phyloP scores from a whole-genome alignment of 2,888 invertebrate genomes.

The Anodontia alba region DNA sequence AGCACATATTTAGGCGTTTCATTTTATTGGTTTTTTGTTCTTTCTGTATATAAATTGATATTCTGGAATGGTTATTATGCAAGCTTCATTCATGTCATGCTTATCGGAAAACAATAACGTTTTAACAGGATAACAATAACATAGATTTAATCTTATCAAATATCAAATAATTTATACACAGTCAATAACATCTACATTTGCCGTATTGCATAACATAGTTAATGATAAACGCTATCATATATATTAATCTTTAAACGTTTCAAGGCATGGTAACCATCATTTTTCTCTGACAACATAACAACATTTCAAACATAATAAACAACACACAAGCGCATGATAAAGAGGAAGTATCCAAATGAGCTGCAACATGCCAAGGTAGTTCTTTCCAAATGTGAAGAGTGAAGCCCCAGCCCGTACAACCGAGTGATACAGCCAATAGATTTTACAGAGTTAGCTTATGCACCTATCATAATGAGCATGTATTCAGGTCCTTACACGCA shows the following conservation, averaged over 20 bases:
- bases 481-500: too few relatives aligned
- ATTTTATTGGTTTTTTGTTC: too few relatives aligned
- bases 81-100: too few relatives aligned
- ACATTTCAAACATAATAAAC: background rate
- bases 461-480: too few relatives aligned
- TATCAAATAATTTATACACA: background rate
- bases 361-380: background rate
- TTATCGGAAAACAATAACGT: background rate
- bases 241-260: background rate
- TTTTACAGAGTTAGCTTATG: too few relatives aligned
- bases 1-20: too few relatives aligned
- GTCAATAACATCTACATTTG: background rate
- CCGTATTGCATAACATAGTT: background rate
- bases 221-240: background rate
- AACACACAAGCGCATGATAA: background rate
- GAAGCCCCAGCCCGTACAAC: too few relatives aligned
- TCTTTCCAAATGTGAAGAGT: background rate
- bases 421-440: too few relatives aligned
- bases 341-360: background rate
- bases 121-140: slow-evolving; percentile 10
- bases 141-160: background rate
- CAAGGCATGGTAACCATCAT: background rate
- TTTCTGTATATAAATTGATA: too few relatives aligned
- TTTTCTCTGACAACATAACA: background rate
- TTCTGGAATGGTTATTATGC: too few relatives aligned